Conservation (phyloP, 2,888 invertebrate genomes). For the Diogma glabrata region DNA sequence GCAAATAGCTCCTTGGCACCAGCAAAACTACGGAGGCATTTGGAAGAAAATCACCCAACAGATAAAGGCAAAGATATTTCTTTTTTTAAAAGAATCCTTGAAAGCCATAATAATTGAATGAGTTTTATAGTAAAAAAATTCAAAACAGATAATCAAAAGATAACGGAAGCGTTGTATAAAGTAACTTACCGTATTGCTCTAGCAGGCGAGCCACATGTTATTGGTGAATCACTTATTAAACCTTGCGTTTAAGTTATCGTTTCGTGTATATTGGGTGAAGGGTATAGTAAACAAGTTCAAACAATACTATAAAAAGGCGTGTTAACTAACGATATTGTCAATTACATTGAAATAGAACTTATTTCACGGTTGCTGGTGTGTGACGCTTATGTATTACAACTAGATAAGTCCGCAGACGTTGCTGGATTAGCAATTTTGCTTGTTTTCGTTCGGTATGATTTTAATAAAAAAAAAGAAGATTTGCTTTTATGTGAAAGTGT, state of each 20-base stretch:
- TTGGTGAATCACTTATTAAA: constrained; percentile 14
- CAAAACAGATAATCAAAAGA: constrained; percentile 14
- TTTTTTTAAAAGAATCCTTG: background rate
- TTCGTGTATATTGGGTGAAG: background rate
- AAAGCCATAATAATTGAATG: background rate
- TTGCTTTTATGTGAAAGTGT: constrained; percentile 13
- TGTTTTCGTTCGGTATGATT: constrained; percentile 1
- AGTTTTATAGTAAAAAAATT: constrained; percentile 10
- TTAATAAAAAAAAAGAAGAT: constrained; percentile 11
- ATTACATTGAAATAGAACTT: constrained; percentile 12
- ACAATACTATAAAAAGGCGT: too few relatives aligned
- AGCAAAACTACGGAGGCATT: background rate
- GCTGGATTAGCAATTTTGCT: constrained; percentile 9
- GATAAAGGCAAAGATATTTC: background rate
- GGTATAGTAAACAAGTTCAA: too few relatives aligned
- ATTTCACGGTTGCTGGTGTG: constrained; percentile 12
- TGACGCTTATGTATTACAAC: constrained; percentile 9
- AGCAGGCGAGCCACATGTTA: constrained; percentile 14
- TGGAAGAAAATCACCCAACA: background rate
- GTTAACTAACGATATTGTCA: constrained; percentile 9
- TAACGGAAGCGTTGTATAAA: constrained; percentile 15
- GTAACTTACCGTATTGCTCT: constrained; percentile 13
- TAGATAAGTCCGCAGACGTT: constrained; percentile 12
- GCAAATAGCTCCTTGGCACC: constrained; percentile 10
- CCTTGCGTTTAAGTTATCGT: constrained; percentile 2